A percentile compares a stretch with the other conserved stretches of the same genome.
Evolutionary conservation across 2,888 invertebrate species (phyloP).

Genomic region (Argyresthia albistria): DNA sequence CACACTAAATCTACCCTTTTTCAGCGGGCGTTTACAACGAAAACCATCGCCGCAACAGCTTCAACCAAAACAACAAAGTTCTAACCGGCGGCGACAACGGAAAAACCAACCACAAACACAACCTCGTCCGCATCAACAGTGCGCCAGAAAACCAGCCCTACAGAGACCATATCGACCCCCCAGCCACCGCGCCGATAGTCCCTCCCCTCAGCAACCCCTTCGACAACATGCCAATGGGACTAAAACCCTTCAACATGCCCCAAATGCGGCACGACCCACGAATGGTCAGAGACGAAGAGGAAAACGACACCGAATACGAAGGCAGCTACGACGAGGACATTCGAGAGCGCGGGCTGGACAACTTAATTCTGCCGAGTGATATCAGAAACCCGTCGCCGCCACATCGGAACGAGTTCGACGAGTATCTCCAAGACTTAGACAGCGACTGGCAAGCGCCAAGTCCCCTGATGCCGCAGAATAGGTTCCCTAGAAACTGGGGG

Average conservation of each 20-base stretch:
- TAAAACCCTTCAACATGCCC: constrained; percentile 28
- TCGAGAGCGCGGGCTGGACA: constrained; percentile 26
- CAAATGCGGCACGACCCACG: constrained; percentile 9
- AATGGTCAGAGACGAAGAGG: constrained; percentile 12
- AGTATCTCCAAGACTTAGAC: constrained; percentile 17
- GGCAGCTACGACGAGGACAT: constrained; percentile 39
- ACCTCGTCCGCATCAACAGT: constrained; percentile 35
- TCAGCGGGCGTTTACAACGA: constrained; percentile 17
- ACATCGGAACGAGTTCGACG: constrained; percentile 18
- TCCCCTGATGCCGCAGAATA: constrained; percentile 27
- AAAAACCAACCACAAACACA: constrained; percentile 24
- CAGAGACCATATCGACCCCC: constrained; percentile 16
- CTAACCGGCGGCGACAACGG: constrained; percentile 52
- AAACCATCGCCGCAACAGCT: constrained; percentile 63
- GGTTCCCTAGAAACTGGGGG: constrained; percentile 55
- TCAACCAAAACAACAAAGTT: constrained; percentile 57
- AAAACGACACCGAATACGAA: constrained; percentile 22
- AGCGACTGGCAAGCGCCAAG: constrained; percentile 27
- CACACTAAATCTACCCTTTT: too few species aligned
- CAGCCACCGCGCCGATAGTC: constrained; percentile 29
- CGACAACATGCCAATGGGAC: constrained; percentile 43
- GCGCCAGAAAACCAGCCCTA: constrained; percentile 11
- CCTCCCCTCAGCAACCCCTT: constrained; percentile 42
- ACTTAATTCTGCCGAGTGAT: constrained; percentile 7
- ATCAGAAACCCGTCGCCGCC: constrained; percentile 18